Percentiles rank a stretch among this genome's conserved stretches.
phyloP scores from a whole-genome alignment of 2,888 invertebrate genomes.

The Drosophila nr. perissopoda region DNA sequence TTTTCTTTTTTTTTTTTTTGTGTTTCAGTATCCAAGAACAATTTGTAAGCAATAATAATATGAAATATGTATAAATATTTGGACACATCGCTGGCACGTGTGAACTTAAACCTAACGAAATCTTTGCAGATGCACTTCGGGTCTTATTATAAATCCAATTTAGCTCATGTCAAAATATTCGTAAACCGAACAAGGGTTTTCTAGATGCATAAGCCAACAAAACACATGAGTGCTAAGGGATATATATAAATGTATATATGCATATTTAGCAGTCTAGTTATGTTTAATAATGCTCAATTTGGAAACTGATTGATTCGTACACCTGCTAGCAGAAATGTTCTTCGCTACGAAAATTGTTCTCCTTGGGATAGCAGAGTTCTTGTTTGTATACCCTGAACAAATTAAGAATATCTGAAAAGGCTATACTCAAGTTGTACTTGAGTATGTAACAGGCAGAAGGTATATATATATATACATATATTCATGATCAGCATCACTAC shows the following conservation, averaged over 20 bases:
- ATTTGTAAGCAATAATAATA: not conserved
- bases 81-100: constrained; percentile 36
- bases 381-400: not conserved
- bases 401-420: not conserved
- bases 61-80: constrained; percentile 26
- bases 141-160: constrained; percentile 33
- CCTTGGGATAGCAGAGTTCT: not conserved
- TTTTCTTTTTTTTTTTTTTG: not conserved
- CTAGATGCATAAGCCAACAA: not conserved
- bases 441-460: not conserved
- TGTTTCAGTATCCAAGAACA: not conserved
- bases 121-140: constrained; percentile 15
- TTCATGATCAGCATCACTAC: not conserved
- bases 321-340: constrained; percentile 67
- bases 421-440: not conserved
- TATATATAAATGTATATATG: not conserved
- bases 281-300: constrained; percentile 55
- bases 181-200: not conserved
- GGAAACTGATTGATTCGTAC: constrained; percentile 60
- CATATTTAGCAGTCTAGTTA: constrained; percentile 13
- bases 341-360: constrained; percentile 26
- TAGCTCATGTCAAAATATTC: constrained; percentile 19
- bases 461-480: not conserved
- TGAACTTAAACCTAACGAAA: constrained; percentile 10
- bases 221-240: not conserved